Base-by-base conservation (phyloP, 1,140 invertebrate genomes). In the Rhyzopertha dominica region DNA sequence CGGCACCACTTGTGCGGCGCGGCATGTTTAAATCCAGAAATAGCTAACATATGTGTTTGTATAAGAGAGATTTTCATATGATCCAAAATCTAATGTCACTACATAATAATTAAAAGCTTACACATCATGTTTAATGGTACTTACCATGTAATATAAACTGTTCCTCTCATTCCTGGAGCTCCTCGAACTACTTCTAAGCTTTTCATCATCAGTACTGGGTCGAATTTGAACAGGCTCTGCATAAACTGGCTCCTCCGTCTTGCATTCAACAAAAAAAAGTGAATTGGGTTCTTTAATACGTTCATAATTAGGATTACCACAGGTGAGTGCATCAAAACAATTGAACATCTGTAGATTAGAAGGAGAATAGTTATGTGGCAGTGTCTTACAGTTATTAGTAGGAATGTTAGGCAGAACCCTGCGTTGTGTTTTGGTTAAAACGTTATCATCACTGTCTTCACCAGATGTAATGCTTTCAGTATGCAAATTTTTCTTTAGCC, bases 291-390 rank as follows among this genome's bases (percentile, higher is more conserved):
- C 58, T 22, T 51, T 61, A 25, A 63, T 48, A 24, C 38, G 54
- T 28, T 54, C 58, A 44, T 65, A 66, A 1, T 57, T 63, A 26
- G 66, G 49, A 26, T 68, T 68, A 29, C 68, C 63, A 67, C 74
- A 76, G 38, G 74, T 74, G 24, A 76, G 59, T 7, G 70, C 73
- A 45, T 74, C 73, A 19, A 78, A 67, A 60, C 76, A 78, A 53
- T 75, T 74, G 16, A 66, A 57, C n/a, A n/a, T n/a, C n/a, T n/a
- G n/a, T n/a, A n/a, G n/a, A 43, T 62, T 59, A 34, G 60, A 52
- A 9, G 48, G 39, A 17, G n/a, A n/a, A n/a, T n/a, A n/a, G n/a
- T n/a, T n/a, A n/a, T n/a, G n/a, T n/a, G n/a, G 36, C 13, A 24
- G 22, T 37, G 22, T 56, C 48, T 9, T 20, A 46, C 7, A 14